phyloP scores from a whole-genome alignment of 2,888 invertebrate genomes.

The Argynnis bischoffii region DNA sequence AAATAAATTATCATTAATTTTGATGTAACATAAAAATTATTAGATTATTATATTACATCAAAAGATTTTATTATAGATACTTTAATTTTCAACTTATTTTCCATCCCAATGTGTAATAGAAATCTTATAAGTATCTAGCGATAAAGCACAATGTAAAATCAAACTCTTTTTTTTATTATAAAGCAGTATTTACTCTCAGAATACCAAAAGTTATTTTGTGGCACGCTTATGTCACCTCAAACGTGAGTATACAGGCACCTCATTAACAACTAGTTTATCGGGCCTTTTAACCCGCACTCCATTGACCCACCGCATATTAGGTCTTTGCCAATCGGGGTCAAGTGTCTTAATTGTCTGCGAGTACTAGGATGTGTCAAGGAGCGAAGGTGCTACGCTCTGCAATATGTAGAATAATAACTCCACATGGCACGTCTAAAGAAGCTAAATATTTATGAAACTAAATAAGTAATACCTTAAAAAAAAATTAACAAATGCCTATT shows the following conservation, averaged over 20 bases:
- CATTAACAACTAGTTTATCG: slow-evolving; percentile 41
- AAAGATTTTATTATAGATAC: too few relatives aligned
- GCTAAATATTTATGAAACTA: too few relatives aligned
- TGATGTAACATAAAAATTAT: too few relatives aligned
- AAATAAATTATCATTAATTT: too few relatives aligned
- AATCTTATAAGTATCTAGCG: too few relatives aligned
- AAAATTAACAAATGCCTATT: too few relatives aligned
- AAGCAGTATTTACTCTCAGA: background rate
- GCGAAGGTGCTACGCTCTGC: slow-evolving; percentile 26
- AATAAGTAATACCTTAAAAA: too few relatives aligned
- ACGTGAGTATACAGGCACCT: slow-evolving; percentile 29
- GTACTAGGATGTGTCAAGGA: slow-evolving; percentile 42
- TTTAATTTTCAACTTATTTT: too few relatives aligned
- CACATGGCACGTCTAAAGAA: background rate
- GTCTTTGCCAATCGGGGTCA: slow-evolving; percentile 60
- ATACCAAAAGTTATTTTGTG: slow-evolving; percentile 1
- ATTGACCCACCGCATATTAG: slow-evolving; percentile 57
- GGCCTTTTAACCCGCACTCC: slow-evolving; percentile 54
- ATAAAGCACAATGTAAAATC: too few relatives aligned
- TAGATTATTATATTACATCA: too few relatives aligned
- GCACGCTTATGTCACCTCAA: slow-evolving; percentile 4
- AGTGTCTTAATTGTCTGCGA: slow-evolving; percentile 67
- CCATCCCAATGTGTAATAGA: too few relatives aligned
- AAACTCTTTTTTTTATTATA: background rate
- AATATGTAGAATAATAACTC: background rate